Base-by-base conservation (phyloP, 1,140 invertebrate genomes). In the Brachionus plicatilis region DNA sequence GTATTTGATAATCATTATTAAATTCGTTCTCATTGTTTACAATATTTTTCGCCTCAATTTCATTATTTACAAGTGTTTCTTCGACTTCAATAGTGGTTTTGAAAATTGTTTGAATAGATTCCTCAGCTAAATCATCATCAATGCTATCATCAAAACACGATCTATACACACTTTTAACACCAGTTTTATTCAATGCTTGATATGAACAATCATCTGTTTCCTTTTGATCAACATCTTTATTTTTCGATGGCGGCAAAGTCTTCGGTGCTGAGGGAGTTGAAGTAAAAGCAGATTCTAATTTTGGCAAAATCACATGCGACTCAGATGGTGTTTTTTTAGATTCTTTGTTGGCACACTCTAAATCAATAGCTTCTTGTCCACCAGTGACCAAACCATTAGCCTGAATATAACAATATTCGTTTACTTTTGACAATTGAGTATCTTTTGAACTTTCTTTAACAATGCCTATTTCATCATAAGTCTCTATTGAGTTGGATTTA, bases 321-420 rank as follows among this genome's bases (percentile, higher is more conserved):
- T 47, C 20, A 12, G 43, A 37, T 47, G 41, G 41, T 11, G 41
- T 47, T 29, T 24, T 76, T 76, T 76, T 76, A 9, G 72, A 76
- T 27, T 76, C 72, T 3, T 47, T 47, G 24, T 47, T 27, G 12
- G 45, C 17, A 29, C 43, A 50, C 47, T 76, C 72, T 1, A 76
- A 7, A 20, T 50, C 20, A 9, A 27, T 76, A 47, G 9, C 7
- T 47, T 76, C 45, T 24, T 17, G 72, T 27, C 72, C 41, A 27
- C 72, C 72, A 17, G 6, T 76, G 9, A 50, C 72, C 45, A 76
- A 47, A 17, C 72, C 72, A 76, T 50, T 76, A 8, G 72, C 72
- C 41, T 76, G 72, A 50, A 76, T 76, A 76, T 76, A 76, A 29
- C 72, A 76, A 17, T 76, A 76, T 76, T 76, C 72, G 29, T 76